A percentile compares a stretch with the other conserved stretches of the same genome.
Conservation (phyloP, 1,140 invertebrate species). For the Tyrophagus putrescentiae region DNA sequence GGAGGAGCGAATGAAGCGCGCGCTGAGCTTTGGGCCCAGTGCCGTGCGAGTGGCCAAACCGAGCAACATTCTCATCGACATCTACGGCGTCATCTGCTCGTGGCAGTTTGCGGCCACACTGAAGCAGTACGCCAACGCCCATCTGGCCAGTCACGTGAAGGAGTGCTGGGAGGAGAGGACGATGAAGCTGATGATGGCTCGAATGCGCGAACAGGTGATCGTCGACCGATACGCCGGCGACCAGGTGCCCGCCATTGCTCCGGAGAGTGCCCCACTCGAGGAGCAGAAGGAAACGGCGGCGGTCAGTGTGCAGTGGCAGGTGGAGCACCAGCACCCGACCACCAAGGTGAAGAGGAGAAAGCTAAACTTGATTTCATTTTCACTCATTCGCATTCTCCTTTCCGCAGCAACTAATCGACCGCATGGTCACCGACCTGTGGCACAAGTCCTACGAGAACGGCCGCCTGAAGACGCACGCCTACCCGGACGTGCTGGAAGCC, state of each 20-base stretch:
- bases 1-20: background rate
- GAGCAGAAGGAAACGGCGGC: background rate
- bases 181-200: background rate
- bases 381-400: too few species aligned
- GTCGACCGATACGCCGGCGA: slow-evolving; percentile 1
- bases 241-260: background rate
- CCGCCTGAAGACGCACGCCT: slow-evolving; percentile 13
- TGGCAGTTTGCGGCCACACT: slow-evolving; percentile 2
- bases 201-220: slow-evolving; percentile 1
- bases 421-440: slow-evolving; percentile 12
- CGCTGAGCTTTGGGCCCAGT: slow-evolving; percentile 7
- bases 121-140: background rate
- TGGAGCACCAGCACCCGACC: background rate
- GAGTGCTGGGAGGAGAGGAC: slow-evolving; percentile 3
- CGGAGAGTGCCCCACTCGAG: too few species aligned
- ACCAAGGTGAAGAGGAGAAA: background rate
- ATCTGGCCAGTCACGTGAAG: background rate
- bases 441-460: background rate
- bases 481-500: background rate
- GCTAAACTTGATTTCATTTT: background rate
- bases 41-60: background rate
- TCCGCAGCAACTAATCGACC: background rate
- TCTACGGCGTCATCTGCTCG: slow-evolving; percentile 18
- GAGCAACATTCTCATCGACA: slow-evolving; percentile 9
- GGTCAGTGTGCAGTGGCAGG: background rate